Conservation (phyloP, 2,888 invertebrate species). For the Syritta pipiens region DNA sequence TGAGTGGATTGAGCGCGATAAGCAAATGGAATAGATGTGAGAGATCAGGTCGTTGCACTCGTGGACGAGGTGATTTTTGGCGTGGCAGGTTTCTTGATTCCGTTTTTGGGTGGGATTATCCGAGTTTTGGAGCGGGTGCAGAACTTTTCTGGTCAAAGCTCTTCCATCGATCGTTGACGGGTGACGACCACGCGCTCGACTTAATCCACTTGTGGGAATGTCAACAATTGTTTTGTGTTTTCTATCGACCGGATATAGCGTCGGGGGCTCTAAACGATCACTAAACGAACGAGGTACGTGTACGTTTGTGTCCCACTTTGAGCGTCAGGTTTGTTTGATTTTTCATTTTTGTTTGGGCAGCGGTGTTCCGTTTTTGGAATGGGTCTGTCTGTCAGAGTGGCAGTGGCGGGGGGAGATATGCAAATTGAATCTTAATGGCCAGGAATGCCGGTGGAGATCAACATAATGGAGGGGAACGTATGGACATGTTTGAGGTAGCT, state of each 20-base stretch:
- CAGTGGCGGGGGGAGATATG: constrained; percentile 4
- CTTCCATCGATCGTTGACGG: constrained; percentile 25
- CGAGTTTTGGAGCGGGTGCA: neutral
- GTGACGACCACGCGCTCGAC: neutral
- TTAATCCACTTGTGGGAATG: constrained; percentile 9
- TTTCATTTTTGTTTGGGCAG: constrained; percentile 5
- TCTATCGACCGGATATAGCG: constrained; percentile 27
- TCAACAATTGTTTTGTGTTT: constrained; percentile 7
- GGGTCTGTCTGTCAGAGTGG: constrained; percentile 4
- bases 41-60: constrained; percentile 35
- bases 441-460: constrained; percentile 16
- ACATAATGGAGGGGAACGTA: constrained; percentile 1
- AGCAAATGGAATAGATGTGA: constrained; percentile 4
- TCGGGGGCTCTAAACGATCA: constrained; percentile 5
- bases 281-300: constrained; percentile 1
- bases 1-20: neutral
- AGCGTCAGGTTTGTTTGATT: constrained; percentile 30
- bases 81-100: neutral
- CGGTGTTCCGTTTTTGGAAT: constrained; percentile 22
- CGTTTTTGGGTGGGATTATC: neutral
- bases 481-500: neutral
- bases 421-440: constrained; percentile 28
- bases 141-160: neutral
- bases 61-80: neutral
- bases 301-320: constrained; percentile 39